phyloP scores from a whole-genome alignment of 2,888 invertebrate genomes.

The Dolichomitus sp. region DNA sequence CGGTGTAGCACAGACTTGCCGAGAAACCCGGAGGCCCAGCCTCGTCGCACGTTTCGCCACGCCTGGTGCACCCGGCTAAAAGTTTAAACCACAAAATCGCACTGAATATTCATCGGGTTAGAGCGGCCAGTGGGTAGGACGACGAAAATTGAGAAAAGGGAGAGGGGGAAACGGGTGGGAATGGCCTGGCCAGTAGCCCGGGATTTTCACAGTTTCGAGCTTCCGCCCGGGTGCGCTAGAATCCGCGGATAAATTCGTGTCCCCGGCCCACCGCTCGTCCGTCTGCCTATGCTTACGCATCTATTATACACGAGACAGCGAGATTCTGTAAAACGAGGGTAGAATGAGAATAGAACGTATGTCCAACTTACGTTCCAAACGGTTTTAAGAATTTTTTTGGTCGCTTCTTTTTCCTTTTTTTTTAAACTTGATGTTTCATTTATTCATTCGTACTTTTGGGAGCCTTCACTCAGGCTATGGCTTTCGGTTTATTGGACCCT shows the following conservation, averaged over 20 bases:
- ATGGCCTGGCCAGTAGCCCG: conserved; percentile 38
- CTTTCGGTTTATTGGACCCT: conserved; percentile 13
- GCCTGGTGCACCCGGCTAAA: conserved; percentile 73
- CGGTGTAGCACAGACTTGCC: conserved; percentile 50
- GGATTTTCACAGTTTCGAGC: conserved; percentile 77
- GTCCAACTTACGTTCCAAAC: conserved; percentile 37
- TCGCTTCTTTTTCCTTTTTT: conserved; percentile 10
- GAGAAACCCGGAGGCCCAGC: conserved; percentile 50
- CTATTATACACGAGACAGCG: conserved; percentile 46
- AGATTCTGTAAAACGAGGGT: conserved; percentile 38
- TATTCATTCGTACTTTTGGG: conserved; percentile 44
- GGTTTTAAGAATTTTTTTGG: conserved; percentile 22
- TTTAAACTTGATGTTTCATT: conserved; percentile 33
- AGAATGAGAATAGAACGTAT: conserved; percentile 29
- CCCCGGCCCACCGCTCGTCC: conserved; percentile 57
- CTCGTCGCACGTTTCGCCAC: conserved; percentile 66
- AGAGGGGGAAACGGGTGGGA: background rate
- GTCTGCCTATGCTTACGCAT: conserved; percentile 54
- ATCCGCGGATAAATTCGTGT: conserved; percentile 77
- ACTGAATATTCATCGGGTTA: conserved; percentile 85
- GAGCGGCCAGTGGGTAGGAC: conserved; percentile 71
- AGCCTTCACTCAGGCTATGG: conserved; percentile 10
- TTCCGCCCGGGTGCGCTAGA: conserved; percentile 68
- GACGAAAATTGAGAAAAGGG: background rate
- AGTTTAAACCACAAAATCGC: conserved; percentile 84